Percentiles rank a stretch among this genome's conserved stretches.
These are phyloP conservation scores for Tetraneura akinire DNA, from an alignment of 1,140 invertebrate species.

Conservation along the genomic window DNA sequence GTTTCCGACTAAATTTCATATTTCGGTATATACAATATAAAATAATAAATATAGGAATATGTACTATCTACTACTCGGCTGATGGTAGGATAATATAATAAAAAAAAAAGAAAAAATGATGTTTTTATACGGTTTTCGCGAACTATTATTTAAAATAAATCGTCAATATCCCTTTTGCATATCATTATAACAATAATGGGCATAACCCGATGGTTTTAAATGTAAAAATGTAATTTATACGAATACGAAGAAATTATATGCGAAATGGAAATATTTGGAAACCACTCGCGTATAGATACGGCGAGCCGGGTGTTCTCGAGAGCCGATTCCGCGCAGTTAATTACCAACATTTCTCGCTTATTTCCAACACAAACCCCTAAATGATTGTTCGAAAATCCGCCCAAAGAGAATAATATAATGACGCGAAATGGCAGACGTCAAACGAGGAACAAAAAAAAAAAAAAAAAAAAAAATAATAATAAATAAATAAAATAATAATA, in stretches of 20 bases:
- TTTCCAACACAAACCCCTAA: slow-evolving; percentile 7
- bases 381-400: slow-evolving; percentile 48
- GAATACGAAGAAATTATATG: not conserved
- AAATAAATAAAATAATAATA: too few species aligned
- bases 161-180: slow-evolving; percentile 17
- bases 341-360: slow-evolving; percentile 36
- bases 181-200: slow-evolving; percentile 12
- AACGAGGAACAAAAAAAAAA: slow-evolving; percentile 35
- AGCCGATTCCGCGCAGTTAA: slow-evolving; percentile 45
- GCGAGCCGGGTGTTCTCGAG: slow-evolving; percentile 37
- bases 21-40: too few species aligned
- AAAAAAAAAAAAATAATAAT: too few species aligned
- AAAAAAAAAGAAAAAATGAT: not conserved
- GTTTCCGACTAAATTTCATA: too few species aligned
- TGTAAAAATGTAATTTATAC: too few species aligned
- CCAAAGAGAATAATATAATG: slow-evolving; percentile 32
- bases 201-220: not conserved
- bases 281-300: not conserved
- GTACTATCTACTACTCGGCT: too few species aligned
- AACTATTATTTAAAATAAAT: slow-evolving; percentile 12
- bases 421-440: slow-evolving; percentile 46
- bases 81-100: not conserved
- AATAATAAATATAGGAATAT: too few species aligned
- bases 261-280: slow-evolving; percentile 19
- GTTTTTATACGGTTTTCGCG: slow-evolving; percentile 25